A percentile compares a stretch with the other conserved stretches of the same genome.
phyloP scores from a whole-genome alignment of 2,797 vertebrate species.

The Stomatorhinus walkeri region DNA sequence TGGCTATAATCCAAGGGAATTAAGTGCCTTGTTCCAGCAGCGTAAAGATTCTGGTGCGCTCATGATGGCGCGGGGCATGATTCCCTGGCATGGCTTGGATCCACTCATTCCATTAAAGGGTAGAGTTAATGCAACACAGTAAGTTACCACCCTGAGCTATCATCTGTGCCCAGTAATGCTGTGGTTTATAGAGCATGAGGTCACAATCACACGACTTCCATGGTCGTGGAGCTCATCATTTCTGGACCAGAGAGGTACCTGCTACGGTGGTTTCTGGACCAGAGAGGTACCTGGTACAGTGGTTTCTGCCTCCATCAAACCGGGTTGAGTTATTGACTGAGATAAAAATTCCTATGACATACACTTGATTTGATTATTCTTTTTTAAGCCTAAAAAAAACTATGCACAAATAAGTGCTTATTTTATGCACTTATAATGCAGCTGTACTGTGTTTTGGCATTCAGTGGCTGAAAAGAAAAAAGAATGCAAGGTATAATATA shows the following conservation, averaged over 20 bases:
- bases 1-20: conserved; percentile 6
- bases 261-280: neutral
- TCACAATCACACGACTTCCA: neutral
- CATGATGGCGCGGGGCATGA: neutral
- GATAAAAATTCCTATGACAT: neutral
- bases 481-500: neutral
- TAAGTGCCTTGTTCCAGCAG: conserved; percentile 9
- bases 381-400: neutral
- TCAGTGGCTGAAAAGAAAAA: neutral
- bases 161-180: neutral
- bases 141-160: conserved; percentile 3
- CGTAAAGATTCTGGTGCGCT: conserved; percentile 2
- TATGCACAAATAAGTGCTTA: neutral
- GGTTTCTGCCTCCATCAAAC: neutral
- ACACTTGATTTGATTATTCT: neutral
- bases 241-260: neutral
- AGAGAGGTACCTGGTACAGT: neutral
- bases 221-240: neutral
- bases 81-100: neutral
- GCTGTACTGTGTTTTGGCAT: neutral
- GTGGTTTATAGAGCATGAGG: neutral
- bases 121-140: conserved; percentile 5
- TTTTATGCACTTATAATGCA: neutral
- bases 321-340: neutral
- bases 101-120: conserved; percentile 7